A percentile compares a stretch with the other conserved stretches of the same genome.
These are phyloP conservation scores for Enteromius fasciolatus DNA, from an alignment of 2,797 vertebrate species.

Conservation along the genomic window DNA sequence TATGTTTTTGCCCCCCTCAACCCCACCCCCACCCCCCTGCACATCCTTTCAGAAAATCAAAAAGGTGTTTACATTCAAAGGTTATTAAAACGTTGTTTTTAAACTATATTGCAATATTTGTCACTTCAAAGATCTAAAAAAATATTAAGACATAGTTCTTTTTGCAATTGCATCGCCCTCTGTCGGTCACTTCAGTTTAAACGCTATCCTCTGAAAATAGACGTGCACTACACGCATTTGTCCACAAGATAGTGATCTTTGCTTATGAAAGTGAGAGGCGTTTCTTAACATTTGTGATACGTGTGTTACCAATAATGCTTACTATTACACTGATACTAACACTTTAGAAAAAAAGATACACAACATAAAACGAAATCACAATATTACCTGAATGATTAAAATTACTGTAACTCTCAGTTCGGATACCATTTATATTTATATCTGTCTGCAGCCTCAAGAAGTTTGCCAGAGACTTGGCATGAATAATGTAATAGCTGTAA, in stretches of 20 bases:
- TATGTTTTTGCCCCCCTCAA: slow-evolving; percentile 4
- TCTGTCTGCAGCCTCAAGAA: not conserved
- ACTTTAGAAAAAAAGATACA: not conserved
- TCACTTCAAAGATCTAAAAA: not conserved
- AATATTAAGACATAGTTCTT: not conserved
- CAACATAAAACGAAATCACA: not conserved
- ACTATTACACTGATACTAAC: not conserved
- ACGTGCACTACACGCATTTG: slow-evolving; percentile 41
- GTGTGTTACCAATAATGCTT: not conserved
- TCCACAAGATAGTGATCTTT: slow-evolving; percentile 41
- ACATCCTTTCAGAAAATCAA: slow-evolving; percentile 1
- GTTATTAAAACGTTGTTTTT: not conserved
- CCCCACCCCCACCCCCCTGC: not conserved
- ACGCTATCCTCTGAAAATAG: slow-evolving; percentile 16
- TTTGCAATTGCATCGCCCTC: slow-evolving; percentile 38
- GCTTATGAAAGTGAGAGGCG: slow-evolving; percentile 1
- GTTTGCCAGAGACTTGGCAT: slow-evolving; percentile 24
- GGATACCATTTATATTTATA: slow-evolving; percentile 31
- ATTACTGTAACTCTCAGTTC: not conserved
- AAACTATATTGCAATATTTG: not conserved
- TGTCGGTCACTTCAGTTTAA: slow-evolving; percentile 24
- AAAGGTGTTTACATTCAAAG: slow-evolving; percentile 10
- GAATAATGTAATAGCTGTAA: slow-evolving; percentile 39
- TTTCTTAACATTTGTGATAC: not conserved
- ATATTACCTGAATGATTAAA: not conserved